Conservation (phyloP, 2,888 invertebrate species). For the Octonoba sinensis region DNA sequence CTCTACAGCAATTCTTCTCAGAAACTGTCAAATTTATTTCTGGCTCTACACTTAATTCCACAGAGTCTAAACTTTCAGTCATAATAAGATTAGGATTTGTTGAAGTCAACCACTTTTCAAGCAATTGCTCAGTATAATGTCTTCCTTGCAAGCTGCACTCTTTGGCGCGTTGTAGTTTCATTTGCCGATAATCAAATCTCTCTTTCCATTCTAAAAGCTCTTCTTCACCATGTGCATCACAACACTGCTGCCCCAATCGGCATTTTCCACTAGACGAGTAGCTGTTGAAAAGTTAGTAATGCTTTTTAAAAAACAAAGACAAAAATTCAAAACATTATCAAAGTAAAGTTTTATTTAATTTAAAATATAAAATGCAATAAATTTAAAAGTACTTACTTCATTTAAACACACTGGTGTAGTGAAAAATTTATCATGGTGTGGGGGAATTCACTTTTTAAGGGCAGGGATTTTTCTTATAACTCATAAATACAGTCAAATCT, state of each 20-base stretch:
- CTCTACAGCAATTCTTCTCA: conserved; percentile 76
- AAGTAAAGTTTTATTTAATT: not conserved
- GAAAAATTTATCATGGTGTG: too few relatives aligned
- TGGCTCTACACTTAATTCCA: conserved; percentile 75
- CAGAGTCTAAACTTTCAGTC: conserved; percentile 76
- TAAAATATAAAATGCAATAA: not conserved
- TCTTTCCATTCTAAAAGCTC: conserved; percentile 83
- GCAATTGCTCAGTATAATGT: conserved; percentile 76
- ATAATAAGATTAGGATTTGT: conserved; percentile 78
- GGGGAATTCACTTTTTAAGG: too few relatives aligned
- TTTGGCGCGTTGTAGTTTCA: conserved; percentile 74
- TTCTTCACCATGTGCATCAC: conserved; percentile 80
- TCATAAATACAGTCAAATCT: too few relatives aligned
- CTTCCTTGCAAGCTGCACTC: conserved; percentile 79
- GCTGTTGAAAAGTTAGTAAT: conserved; percentile 67
- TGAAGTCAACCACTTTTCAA: conserved; percentile 75
- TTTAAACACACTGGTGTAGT: too few relatives aligned
- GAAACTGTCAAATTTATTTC: conserved; percentile 77
- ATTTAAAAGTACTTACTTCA: not conserved
- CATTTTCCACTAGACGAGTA: conserved; percentile 72
- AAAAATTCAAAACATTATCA: not conserved
- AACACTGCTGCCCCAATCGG: conserved; percentile 80
- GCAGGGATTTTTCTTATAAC: too few relatives aligned
- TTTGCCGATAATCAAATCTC: conserved; percentile 77
- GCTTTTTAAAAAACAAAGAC: not conserved